phyloP scores from a whole-genome alignment of 1,140 invertebrate species.

The Zaprionus nigranus region DNA sequence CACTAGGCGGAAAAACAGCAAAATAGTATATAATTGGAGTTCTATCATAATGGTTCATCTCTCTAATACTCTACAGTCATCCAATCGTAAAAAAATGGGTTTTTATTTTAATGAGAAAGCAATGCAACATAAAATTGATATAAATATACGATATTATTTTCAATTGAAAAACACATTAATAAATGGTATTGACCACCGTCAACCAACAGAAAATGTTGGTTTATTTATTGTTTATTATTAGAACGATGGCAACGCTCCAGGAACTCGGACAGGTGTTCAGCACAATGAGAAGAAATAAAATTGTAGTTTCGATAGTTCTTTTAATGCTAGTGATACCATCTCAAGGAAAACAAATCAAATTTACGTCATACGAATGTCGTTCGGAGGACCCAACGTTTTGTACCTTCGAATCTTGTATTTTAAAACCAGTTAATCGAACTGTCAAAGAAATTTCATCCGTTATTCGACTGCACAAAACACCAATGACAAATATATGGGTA shows the following conservation, averaged over 20 bases:
- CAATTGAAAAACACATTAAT: too few relatives aligned
- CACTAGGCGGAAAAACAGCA: not conserved
- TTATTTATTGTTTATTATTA: not conserved
- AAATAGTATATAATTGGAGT: not conserved
- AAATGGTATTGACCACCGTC: too few relatives aligned
- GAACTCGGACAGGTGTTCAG: not conserved
- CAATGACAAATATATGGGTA: constrained; percentile 42
- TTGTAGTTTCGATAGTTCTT: not conserved
- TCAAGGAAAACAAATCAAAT: not conserved
- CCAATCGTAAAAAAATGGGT: not conserved
- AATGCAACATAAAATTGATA: not conserved
- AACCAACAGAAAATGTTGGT: too few relatives aligned
- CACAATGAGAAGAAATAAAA: not conserved
- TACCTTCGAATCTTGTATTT: constrained; percentile 9
- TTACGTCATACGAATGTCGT: constrained; percentile 25
- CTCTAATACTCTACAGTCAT: not conserved
- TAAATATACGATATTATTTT: not conserved
- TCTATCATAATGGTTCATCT: not conserved
- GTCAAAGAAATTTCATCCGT: constrained; percentile 23
- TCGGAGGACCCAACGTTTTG: constrained; percentile 5
- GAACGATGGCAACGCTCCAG: not conserved
- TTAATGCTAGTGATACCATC: not conserved
- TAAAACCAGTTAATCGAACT: constrained; percentile 30
- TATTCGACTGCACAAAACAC: constrained; percentile 16
- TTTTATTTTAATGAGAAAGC: not conserved